These are phyloP conservation scores for Troides aeacus DNA, from an alignment of 2,888 invertebrate species.

Conservation along the genomic window DNA sequence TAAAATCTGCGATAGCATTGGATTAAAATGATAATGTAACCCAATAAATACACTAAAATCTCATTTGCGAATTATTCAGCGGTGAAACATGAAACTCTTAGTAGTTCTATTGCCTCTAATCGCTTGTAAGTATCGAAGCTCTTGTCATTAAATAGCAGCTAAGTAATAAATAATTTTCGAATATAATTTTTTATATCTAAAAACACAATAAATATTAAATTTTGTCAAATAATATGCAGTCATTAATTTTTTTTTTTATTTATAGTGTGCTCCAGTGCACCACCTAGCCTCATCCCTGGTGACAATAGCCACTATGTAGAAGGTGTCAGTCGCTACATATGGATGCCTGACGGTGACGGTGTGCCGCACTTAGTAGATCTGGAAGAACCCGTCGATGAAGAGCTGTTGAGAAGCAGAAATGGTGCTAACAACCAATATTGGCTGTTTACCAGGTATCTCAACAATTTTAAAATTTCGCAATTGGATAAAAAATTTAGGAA, in stretches of 20 bases:
- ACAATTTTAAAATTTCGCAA: neutral
- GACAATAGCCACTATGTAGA: conserved; percentile 45
- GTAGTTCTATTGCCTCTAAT: conserved; percentile 27
- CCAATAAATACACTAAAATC: conserved; percentile 10
- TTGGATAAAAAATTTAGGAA: neutral
- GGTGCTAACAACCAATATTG: conserved; percentile 42
- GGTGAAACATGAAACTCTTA: conserved; percentile 31
- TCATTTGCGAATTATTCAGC: neutral
- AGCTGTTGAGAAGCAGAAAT: conserved; percentile 31
- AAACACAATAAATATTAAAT: too few species aligned
- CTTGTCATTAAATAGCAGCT: neutral
- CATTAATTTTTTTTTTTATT: neutral
- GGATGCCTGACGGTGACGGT: conserved; percentile 44
- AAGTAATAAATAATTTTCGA: neutral
- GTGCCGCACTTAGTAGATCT: conserved; percentile 42
- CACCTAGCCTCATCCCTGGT: conserved; percentile 32
- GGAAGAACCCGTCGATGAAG: conserved; percentile 33
- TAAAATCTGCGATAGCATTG: conserved; percentile 7
- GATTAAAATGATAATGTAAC: conserved; percentile 11
- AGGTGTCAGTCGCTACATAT: conserved; percentile 43
- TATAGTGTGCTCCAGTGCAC: conserved; percentile 25
- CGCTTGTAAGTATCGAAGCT: conserved; percentile 30
- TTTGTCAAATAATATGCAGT: too few species aligned
- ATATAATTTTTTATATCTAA: too few species aligned
- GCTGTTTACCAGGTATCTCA: conserved; percentile 38